phyloP scores from a whole-genome alignment of 2,888 invertebrate species.

The Drosophila kambysellisi region DNA sequence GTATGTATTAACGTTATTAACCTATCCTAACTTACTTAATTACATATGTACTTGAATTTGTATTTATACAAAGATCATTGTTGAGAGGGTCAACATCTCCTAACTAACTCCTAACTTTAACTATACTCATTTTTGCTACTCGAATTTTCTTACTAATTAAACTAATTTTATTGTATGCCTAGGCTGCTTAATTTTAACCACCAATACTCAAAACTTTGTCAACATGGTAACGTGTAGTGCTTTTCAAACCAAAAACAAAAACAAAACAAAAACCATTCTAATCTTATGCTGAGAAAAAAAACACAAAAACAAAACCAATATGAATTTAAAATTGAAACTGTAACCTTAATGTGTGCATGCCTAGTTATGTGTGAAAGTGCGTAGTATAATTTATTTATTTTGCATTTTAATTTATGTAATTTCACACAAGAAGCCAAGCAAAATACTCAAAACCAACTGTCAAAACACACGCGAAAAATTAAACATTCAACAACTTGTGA shows the following conservation, averaged over 20 bases:
- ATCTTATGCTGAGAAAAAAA: conserved; percentile 36
- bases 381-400: conserved; percentile 70
- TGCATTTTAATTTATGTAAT: conserved; percentile 47
- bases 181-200: conserved; percentile 53
- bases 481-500: conserved; percentile 53
- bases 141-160: conserved; percentile 69
- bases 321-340: conserved; percentile 41
- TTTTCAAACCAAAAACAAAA: conserved; percentile 69
- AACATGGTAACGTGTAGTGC: conserved; percentile 62
- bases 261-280: conserved; percentile 17
- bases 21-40: conserved; percentile 68
- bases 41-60: conserved; percentile 50
- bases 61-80: conserved; percentile 51
- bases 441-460: conserved; percentile 68
- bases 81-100: conserved; percentile 29
- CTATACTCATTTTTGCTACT: conserved; percentile 75
- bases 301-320: neutral
- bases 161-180: conserved; percentile 50
- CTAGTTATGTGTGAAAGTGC: conserved; percentile 55
- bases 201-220: conserved; percentile 64
- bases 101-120: conserved; percentile 63
- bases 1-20: conserved; percentile 65
- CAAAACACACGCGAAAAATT: conserved; percentile 34
- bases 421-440: conserved; percentile 51
- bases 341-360: conserved; percentile 62